Conservation (phyloP, 2,113 vertebrate species). For the Mesocricetus auratus region DNA sequence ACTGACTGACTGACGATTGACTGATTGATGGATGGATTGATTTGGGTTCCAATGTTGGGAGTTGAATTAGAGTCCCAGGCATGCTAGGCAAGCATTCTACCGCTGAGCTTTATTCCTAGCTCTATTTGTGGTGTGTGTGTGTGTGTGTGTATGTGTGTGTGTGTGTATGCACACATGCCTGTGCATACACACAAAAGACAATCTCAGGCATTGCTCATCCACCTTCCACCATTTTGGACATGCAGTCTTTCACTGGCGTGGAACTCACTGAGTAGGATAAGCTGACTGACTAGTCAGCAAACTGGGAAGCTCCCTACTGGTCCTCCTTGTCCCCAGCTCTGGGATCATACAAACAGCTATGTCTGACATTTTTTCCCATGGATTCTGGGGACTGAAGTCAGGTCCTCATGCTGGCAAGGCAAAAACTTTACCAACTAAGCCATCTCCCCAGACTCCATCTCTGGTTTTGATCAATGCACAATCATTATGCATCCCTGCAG, state of each 20-base stretch:
- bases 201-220: background rate
- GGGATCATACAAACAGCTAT: background rate
- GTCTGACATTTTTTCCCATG: background rate
- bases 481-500: background rate
- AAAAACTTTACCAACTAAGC: background rate
- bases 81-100: background rate
- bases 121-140: background rate
- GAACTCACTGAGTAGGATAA: background rate
- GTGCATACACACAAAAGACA: background rate
- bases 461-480: background rate
- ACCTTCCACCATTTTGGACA: background rate
- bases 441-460: background rate
- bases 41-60: background rate
- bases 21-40: too few relatives aligned
- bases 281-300: background rate
- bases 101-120: background rate
- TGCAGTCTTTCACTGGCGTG: background rate
- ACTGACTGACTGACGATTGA: too few relatives aligned
- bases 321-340: background rate
- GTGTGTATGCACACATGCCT: too few relatives aligned
- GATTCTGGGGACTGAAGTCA: background rate
- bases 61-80: background rate
- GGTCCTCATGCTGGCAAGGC: background rate
- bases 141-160: background rate
- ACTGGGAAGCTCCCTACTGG: too few relatives aligned